A percentile compares a stretch with the other conserved stretches of the same genome.
phyloP scores from a whole-genome alignment of 2,888 invertebrate genomes.

The Esperia sulphurella region DNA sequence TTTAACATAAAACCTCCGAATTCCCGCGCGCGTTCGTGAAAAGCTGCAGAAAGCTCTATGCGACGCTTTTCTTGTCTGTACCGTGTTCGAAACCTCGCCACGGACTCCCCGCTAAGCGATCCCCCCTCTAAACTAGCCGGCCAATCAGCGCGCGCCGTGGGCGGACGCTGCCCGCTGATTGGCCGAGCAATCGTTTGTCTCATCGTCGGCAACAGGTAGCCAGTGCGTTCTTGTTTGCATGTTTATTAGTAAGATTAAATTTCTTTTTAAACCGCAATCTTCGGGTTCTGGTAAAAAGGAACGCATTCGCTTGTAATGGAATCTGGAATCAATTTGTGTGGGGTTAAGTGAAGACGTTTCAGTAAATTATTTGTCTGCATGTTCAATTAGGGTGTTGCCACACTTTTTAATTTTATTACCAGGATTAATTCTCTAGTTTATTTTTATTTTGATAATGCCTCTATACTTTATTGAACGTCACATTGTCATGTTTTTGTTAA shows the following conservation, averaged over 20 bases:
- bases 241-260: slow-evolving; percentile 77
- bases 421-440: too few relatives aligned
- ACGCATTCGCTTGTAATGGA: slow-evolving; percentile 47
- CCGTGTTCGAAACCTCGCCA: slow-evolving; percentile 59
- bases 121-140: slow-evolving; percentile 43
- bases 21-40: slow-evolving; percentile 62
- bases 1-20: slow-evolving; percentile 15
- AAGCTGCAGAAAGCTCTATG: slow-evolving; percentile 77
- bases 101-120: slow-evolving; percentile 36
- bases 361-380: slow-evolving; percentile 29
- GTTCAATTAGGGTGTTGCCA: slow-evolving; percentile 12
- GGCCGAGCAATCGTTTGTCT: slow-evolving; percentile 60
- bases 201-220: slow-evolving; percentile 79
- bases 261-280: slow-evolving; percentile 69
- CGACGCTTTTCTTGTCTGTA: slow-evolving; percentile 74
- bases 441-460: too few relatives aligned
- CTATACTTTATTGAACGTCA: too few relatives aligned
- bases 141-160: slow-evolving; percentile 65
- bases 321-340: slow-evolving; percentile 37
- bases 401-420: too few relatives aligned
- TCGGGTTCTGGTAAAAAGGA: slow-evolving; percentile 39
- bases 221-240: slow-evolving; percentile 72
- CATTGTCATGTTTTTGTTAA: too few relatives aligned
- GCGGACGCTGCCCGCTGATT: slow-evolving; percentile 67
- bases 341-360: slow-evolving; percentile 18